Percentiles rank a stretch among this genome's conserved stretches.
phyloP scores from a whole-genome alignment of 2,113 vertebrate species.

The Alligator mississippiensis region DNA sequence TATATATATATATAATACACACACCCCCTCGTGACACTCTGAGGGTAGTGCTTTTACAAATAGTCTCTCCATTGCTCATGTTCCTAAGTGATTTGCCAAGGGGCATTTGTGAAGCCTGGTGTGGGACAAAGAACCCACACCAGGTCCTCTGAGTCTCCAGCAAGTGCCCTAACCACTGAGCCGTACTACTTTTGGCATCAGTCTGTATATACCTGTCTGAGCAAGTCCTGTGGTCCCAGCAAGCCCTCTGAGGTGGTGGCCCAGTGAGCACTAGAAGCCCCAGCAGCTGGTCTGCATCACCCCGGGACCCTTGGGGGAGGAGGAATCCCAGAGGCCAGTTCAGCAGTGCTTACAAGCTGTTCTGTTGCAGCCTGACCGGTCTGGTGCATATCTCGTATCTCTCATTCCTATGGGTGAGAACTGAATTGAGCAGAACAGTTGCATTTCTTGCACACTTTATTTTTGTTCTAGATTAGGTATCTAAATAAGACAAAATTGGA shows the following conservation, averaged over 20 bases:
- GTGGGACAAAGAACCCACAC: fast-evolving
- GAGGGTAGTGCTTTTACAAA: neutral
- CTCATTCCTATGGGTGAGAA: neutral
- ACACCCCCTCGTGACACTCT: neutral
- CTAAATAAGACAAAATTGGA: neutral
- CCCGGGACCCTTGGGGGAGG: fast-evolving
- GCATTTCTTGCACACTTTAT: neutral
- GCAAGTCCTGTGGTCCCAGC: no score
- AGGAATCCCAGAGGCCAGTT: neutral
- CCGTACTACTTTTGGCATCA: neutral
- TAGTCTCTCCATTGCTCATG: neutral
- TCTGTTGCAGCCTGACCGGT: neutral
- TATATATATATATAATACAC: no score
- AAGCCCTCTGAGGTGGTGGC: neutral
- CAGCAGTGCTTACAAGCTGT: neutral
- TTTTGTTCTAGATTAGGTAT: neutral
- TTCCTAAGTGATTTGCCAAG: neutral
- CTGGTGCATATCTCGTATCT: neutral
- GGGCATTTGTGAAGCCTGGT: neutral
- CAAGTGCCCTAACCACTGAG: fast-evolving
- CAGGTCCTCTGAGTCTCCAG: neutral
- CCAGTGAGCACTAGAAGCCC: neutral
- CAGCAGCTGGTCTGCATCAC: neutral
- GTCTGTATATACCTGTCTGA: no score
- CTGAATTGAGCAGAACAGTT: neutral